Evolutionary conservation across 2,888 invertebrate species (phyloP).

Genomic region (Dermolepida albohirtum): DNA sequence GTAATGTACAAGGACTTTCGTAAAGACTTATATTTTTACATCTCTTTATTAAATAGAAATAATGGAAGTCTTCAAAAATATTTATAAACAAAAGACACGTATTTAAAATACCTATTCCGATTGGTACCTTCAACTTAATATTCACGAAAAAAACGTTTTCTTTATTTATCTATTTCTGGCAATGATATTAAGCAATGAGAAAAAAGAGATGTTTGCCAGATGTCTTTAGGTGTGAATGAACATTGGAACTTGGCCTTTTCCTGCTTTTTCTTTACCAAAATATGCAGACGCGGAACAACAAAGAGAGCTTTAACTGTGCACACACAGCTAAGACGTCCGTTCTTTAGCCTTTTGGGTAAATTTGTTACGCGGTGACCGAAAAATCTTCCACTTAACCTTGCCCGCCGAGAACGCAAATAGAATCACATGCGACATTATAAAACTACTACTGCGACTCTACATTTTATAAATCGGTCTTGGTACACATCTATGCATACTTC

Average conservation of each 20-base stretch:
- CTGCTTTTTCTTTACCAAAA: background rate
- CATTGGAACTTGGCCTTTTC: background rate
- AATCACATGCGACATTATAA: conserved; percentile 44
- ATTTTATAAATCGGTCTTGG: background rate
- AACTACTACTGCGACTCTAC: conserved; percentile 49
- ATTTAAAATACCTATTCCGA: too few relatives aligned
- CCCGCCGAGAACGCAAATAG: conserved; percentile 47
- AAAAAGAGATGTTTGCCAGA: conserved; percentile 18
- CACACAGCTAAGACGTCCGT: conserved; percentile 3
- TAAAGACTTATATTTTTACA: too few relatives aligned
- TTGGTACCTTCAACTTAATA: too few relatives aligned
- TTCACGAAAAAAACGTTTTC: too few relatives aligned
- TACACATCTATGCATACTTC: too few relatives aligned
- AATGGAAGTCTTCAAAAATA: too few relatives aligned
- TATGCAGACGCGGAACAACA: conserved; percentile 20
- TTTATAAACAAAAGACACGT: too few relatives aligned
- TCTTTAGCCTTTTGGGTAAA: background rate
- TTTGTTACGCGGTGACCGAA: background rate
- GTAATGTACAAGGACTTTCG: too few relatives aligned
- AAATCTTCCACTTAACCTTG: conserved; percentile 47
- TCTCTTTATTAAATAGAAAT: too few relatives aligned
- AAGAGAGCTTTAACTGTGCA: background rate
- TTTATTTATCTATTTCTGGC: too few relatives aligned
- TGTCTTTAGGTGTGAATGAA: conserved; percentile 10
- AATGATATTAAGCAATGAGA: too few relatives aligned